These are phyloP conservation scores for Hymenopus coronatus DNA, from an alignment of 2,888 invertebrate genomes.

Conservation along the genomic window DNA sequence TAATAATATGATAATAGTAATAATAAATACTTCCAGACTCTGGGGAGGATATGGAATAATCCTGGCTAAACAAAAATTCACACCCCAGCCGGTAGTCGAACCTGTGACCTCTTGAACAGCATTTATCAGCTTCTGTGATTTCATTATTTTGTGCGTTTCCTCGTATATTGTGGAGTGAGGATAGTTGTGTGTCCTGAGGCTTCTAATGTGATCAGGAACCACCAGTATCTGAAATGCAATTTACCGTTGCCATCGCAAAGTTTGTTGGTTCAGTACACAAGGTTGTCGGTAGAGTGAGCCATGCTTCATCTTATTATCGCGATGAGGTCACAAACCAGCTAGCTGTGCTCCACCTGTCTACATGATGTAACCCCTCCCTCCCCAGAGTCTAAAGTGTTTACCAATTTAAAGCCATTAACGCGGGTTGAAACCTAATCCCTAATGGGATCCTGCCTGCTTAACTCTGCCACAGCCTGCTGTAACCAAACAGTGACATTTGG, in stretches of 20 bases:
- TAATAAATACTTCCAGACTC: too few species aligned
- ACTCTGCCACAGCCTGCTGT: background rate
- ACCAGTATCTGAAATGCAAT: background rate
- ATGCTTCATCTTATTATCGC: background rate
- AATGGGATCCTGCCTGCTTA: conserved; percentile 17
- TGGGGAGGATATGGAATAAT: too few species aligned
- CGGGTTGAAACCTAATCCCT: conserved; percentile 26
- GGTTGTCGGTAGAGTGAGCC: background rate
- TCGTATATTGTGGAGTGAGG: too few species aligned
- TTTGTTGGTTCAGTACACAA: background rate
- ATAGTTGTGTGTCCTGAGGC: background rate
- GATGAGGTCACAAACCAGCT: background rate
- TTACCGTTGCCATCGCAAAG: background rate
- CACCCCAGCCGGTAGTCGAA: too few species aligned
- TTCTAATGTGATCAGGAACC: too few species aligned
- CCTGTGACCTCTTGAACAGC: too few species aligned
- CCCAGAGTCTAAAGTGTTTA: conserved; percentile 20
- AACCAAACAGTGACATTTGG: conserved; percentile 15
- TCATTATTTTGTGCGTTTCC: too few species aligned
- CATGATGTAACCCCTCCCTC: background rate
- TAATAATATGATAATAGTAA: too few species aligned
- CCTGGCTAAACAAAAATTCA: too few species aligned
- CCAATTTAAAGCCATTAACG: conserved; percentile 29
- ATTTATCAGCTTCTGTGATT: too few species aligned
- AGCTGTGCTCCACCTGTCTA: background rate